These are phyloP conservation scores for Hippocampus barbouri DNA, from an alignment of 2,113 vertebrate species.

Conservation along the genomic window DNA sequence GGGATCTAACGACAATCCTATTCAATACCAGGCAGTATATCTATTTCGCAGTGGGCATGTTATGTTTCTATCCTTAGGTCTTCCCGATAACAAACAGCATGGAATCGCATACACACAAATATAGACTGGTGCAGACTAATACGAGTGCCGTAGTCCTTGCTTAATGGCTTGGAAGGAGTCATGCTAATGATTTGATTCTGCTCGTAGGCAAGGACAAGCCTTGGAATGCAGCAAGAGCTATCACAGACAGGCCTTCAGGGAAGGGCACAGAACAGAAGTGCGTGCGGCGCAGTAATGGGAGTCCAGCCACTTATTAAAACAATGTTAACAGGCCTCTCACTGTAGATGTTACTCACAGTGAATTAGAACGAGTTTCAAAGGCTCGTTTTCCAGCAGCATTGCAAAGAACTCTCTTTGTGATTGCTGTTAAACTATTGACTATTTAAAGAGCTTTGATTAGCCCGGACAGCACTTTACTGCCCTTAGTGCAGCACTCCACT, in stretches of 20 bases:
- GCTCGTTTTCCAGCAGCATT: constrained; percentile 30
- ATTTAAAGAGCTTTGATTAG: constrained; percentile 29
- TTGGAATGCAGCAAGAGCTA: constrained; percentile 24
- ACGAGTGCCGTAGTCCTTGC: constrained; percentile 8
- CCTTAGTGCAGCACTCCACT: neutral
- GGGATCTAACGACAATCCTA: neutral
- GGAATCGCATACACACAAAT: neutral
- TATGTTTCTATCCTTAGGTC: neutral
- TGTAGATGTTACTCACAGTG: constrained; percentile 36
- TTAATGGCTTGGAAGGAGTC: constrained; percentile 38
- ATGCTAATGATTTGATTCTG: constrained; percentile 40
- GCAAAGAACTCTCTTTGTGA: constrained; percentile 23
- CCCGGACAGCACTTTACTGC: constrained; percentile 7
- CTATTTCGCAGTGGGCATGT: neutral
- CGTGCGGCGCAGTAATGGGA: constrained; percentile 12
- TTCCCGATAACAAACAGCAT: neutral
- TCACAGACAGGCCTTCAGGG: constrained; percentile 28
- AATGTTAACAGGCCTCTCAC: constrained; percentile 23
- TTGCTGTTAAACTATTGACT: constrained; percentile 7
- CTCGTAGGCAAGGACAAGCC: constrained; percentile 24
- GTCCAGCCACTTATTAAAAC: constrained; percentile 26
- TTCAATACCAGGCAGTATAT: constrained; percentile 11
- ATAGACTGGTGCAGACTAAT: neutral
- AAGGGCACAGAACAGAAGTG: constrained; percentile 19
- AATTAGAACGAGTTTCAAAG: constrained; percentile 40